A percentile compares a stretch with the other conserved stretches of the same genome.
phyloP scores from a whole-genome alignment of 2,888 invertebrate species.

The Sminthurides aquaticus region DNA sequence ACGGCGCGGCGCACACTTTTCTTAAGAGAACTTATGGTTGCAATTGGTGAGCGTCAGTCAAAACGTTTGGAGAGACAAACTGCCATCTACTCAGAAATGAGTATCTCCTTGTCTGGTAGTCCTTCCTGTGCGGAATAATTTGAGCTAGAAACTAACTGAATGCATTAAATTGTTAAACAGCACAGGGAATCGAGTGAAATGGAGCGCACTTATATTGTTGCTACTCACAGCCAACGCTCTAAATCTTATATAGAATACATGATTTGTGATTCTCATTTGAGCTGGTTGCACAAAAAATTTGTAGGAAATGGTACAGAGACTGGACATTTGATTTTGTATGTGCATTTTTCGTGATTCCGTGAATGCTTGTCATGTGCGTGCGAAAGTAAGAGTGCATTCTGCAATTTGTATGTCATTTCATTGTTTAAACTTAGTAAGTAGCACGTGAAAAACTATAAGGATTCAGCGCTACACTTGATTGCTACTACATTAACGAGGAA shows the following conservation, averaged over 20 bases:
- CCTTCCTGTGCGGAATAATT: no score
- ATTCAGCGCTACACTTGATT: no score
- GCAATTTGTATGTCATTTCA: neutral
- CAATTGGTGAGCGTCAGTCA: no score
- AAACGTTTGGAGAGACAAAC: no score
- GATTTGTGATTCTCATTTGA: neutral
- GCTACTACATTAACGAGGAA: no score
- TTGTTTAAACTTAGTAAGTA: no score
- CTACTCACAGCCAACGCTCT: neutral
- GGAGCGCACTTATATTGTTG: neutral
- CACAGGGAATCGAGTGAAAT: neutral
- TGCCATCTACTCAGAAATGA: no score
- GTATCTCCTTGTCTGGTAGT: no score
- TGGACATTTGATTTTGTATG: neutral
- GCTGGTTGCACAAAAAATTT: neutral
- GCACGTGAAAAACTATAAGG: no score
- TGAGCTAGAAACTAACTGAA: no score
- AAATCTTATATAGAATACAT: neutral
- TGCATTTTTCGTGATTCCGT: neutral
- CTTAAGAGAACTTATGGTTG: no score
- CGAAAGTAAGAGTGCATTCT: neutral
- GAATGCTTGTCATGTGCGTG: neutral
- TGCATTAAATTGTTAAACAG: neutral
- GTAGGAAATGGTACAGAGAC: neutral
- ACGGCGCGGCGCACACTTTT: no score